Evolutionary conservation across 2,113 vertebrate species (phyloP).

Genomic region (Nesospiza acunhae): DNA sequence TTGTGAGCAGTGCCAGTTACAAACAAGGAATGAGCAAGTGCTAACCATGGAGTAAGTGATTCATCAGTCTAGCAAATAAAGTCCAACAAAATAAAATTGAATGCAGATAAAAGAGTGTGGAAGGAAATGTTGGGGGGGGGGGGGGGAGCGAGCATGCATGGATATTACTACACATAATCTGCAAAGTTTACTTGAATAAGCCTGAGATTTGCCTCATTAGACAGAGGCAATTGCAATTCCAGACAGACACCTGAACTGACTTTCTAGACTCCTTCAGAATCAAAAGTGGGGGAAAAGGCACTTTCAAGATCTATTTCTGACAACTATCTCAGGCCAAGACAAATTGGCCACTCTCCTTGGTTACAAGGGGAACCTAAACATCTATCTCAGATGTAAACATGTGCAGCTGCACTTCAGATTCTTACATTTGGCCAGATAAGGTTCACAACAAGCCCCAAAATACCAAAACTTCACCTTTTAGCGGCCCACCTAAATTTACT

Average conservation of each 20-base stretch:
- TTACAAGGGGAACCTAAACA: neutral
- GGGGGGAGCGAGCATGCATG: fast-evolving
- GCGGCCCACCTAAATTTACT: neutral
- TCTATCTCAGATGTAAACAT: neutral
- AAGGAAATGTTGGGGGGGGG: neutral
- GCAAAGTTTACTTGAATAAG: neutral
- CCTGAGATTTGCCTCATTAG: neutral
- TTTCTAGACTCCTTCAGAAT: neutral
- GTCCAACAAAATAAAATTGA: neutral
- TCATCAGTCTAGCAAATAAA: conserved; percentile 23
- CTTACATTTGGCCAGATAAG: neutral
- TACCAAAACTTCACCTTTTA: neutral
- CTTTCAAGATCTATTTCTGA: neutral
- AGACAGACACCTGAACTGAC: neutral
- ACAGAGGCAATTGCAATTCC: neutral
- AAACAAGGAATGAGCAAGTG: neutral
- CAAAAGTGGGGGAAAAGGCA: neutral
- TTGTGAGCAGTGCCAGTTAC: neutral
- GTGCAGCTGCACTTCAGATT: neutral
- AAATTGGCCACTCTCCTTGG: neutral
- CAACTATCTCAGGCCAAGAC: neutral
- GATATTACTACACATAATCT: neutral
- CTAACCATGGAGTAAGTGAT: neutral
- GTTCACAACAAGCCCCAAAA: neutral
- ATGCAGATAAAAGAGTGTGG: neutral